Base-by-base conservation (phyloP, 2,888 invertebrate genomes). In the Zeuzera pyrina region DNA sequence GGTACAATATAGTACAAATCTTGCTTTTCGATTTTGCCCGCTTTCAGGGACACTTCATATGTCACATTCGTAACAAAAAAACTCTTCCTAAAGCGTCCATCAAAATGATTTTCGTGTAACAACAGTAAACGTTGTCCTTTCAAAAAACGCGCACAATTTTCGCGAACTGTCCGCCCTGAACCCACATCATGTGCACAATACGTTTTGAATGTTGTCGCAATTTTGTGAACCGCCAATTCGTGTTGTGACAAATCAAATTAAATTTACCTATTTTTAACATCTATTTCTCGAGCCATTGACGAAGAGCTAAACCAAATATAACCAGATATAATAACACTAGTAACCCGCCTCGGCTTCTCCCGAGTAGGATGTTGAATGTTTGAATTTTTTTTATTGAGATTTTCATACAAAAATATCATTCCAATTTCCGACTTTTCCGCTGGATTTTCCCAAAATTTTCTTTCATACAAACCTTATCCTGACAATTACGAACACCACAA, bases 161-260 rank as follows among this genome's bases (percentile, higher is more conserved):
- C 49, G 41, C 44, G 45, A 56, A 45, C 60, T 54, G 57, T 59
- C 58, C 47, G 47, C 41, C 53, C 50, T 78, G 25, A 25, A 36
- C 81, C 81, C 79, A 72, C 70, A 57, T 81, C 81, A 79, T 41
- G 51, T 39, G 52, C 56, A 81, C 81, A 81, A 81, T 73, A 57
- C 64, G 43, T 43, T 54, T 57, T 38, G 64, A 58, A 63, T 61
- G 33, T 36, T 60, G 65, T 55, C 65, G 61, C 59, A 59, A 60
- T 68, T 61, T 64, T 52, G 55, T 64, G 57, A 22, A 55, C 57
- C 51, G 57, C 50, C 50, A 58, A 60, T 63, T 53, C 54, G 49
- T 56, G 51, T 57, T 57, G 56, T 65, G 60, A 61, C 60, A 63
- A 69, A 70, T 71, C 57, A 60, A 67, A 72, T 64, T 51, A 47